Base-by-base conservation (phyloP, 2,113 vertebrate species). In the Acrocephalus kingi region DNA sequence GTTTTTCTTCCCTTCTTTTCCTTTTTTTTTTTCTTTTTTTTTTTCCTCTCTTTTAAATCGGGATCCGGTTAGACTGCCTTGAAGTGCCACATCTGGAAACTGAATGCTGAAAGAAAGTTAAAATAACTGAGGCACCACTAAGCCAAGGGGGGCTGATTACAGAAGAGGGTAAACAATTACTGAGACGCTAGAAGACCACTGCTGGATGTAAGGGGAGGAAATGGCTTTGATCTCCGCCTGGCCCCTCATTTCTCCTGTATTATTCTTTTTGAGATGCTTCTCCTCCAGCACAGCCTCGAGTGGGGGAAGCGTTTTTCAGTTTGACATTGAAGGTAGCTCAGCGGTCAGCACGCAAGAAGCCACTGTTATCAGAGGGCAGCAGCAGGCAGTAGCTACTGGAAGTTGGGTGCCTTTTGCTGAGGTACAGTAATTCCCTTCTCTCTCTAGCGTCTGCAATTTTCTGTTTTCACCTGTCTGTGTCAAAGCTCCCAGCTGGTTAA, bases 311-410 rank as follows among this genome's bases (percentile, higher is more conserved):
- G 56, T 97, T 76, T 97, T 97, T 85, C 96, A 96, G 78, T 97
- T 97, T 96, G 98, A 98, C 96, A 62, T 93, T 91, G 98, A 98
- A 96, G 98, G 98, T 84, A 98, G 98, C 94, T 97, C 98, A 75
- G 97, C 97, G 49, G 87, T 94, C 77, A 97, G 96, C 96, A 73
- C 31, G 71, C 98, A 96, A 79, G 98, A 98, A 94, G 93, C 93
- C 74, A 87, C 95, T 24, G 95, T 96, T 88, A 91, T 91, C 82
- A 97, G 95, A 96, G 97, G 91, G 92, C 95, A 97, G 83, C 97
- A 97, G 91, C 94, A 97, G 80, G 87, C 94, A 80, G 90, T 90
- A 95, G 89, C 96, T 76, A 74, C 96, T 87, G 94, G 96, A 94
- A 97, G 90, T 84, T 97, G 96, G 94, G 92, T 96, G 80, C 93